These are phyloP conservation scores for Cygnus olor DNA, from an alignment of 2,797 vertebrate species.

Conservation along the genomic window DNA sequence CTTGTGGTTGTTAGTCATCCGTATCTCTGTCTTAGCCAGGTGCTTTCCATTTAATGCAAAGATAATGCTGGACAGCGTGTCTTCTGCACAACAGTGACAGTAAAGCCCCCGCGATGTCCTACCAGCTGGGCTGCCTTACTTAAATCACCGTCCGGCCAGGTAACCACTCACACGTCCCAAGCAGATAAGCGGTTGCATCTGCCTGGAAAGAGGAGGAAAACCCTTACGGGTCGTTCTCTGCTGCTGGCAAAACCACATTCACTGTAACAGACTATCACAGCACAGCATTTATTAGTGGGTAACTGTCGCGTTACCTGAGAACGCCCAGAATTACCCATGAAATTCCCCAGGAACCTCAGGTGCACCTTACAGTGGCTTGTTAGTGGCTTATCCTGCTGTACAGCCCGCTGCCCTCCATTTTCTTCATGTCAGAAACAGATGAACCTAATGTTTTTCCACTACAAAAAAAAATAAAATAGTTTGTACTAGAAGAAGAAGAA, in stretches of 20 bases:
- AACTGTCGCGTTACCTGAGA: background rate
- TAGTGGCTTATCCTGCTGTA: background rate
- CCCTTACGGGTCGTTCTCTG: background rate
- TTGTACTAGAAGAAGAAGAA: background rate
- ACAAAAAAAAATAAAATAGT: background rate
- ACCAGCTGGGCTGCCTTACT: background rate
- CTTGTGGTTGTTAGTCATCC: background rate
- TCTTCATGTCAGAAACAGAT: background rate
- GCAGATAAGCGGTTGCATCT: background rate
- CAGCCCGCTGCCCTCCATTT: background rate
- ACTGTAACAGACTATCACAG: background rate
- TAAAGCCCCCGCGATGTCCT: accelerated
- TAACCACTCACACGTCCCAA: background rate
- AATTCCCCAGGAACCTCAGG: background rate
- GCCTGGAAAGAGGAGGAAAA: background rate
- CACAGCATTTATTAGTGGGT: background rate
- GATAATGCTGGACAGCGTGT: background rate
- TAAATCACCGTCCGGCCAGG: background rate
- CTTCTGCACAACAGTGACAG: background rate
- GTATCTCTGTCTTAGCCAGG: background rate
- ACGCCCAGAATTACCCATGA: background rate
- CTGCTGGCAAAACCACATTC: background rate
- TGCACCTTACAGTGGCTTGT: background rate
- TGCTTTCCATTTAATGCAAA: background rate
- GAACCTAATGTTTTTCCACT: background rate